A percentile compares a stretch with the other conserved stretches of the same genome.
phyloP scores from a whole-genome alignment of 2,888 invertebrate species.

The Zhuqinia jingwanae region DNA sequence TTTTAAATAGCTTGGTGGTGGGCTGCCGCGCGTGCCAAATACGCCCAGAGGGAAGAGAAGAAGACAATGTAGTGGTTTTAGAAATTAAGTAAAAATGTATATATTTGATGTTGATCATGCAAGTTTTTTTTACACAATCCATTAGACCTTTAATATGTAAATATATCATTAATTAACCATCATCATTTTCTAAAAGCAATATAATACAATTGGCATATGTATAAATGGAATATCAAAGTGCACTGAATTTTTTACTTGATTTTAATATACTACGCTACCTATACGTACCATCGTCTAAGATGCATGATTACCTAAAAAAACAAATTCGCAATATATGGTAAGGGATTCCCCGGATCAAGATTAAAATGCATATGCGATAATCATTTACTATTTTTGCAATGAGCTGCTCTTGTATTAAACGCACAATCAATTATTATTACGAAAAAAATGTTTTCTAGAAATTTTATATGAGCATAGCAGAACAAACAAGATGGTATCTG shows the following conservation, averaged over 20 bases:
- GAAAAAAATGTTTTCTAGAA: conserved; percentile 10
- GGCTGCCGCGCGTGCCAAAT: conserved; percentile 55
- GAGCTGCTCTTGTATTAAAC: not conserved
- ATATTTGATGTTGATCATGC: not conserved
- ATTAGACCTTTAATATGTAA: not conserved
- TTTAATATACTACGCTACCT: no score
- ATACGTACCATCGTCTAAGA: no score
- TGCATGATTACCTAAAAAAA: no score
- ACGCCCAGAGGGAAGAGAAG: conserved; percentile 46
- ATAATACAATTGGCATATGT: no score
- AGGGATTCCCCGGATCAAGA: conserved; percentile 35
- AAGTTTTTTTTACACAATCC: no score
- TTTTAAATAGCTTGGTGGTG: not conserved
- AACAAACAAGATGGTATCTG: no score
- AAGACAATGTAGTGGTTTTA: conserved; percentile 22
- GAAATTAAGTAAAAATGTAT: conserved; percentile 6
- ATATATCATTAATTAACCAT: not conserved
- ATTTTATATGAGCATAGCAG: not conserved
- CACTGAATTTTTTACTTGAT: no score
- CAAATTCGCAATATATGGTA: not conserved
- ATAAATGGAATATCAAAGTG: not conserved
- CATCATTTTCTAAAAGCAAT: not conserved
- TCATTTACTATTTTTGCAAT: not conserved
- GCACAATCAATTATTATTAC: not conserved
- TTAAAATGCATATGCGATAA: not conserved